Base-by-base conservation (phyloP, 2,888 invertebrate species). In the Pterostichus niger region DNA sequence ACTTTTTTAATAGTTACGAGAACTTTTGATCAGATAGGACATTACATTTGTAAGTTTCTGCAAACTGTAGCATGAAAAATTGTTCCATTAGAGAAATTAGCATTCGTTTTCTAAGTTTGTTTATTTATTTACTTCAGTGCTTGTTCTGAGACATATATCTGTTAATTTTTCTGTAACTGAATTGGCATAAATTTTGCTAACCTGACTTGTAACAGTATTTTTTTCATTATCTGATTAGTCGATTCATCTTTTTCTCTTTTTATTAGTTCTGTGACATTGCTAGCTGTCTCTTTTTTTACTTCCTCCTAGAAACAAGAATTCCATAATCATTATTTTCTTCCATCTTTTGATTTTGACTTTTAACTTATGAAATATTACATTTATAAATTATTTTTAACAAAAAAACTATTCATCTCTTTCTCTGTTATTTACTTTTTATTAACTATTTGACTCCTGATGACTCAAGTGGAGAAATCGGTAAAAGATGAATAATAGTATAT, bases 231-330 rank as follows among this genome's bases (percentile, higher is more conserved):
- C 68, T 46, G 68, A 71, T 71, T 71, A 71, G 68, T 44, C 68
- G 40, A 71, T 71, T 44, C 68, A 71, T 71, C 68, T 71, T 71
- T 71, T 71, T 71, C 68, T 17, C 68, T 71, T 71, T 71, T 71
- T 44, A 71, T 71, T 71, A 71, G 68, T 44, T 17, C 68, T 44
- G 68, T 71, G 15, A 71, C 68, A 71, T 71, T 15, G 17, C n/a
- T 33, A 35, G 40, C 68, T 71, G 68, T 71, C 68, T 44, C 68
- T 71, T 71, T 71, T n/a, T 71, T 44, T 71, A 11, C 44, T 71
- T 71, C 17, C 44, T 17, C 44, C 40, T 71, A 71, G 40, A 71
- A 71, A 71, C 44, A 11, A 40, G 68, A 9, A 17, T 44, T 7
- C 15, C 44, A 13, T 13, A 71, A 71, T 40, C 44, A 40, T 71